These are phyloP conservation scores for Drosophila flavopinicola DNA, from an alignment of 2,888 invertebrate species.

Conservation along the genomic window DNA sequence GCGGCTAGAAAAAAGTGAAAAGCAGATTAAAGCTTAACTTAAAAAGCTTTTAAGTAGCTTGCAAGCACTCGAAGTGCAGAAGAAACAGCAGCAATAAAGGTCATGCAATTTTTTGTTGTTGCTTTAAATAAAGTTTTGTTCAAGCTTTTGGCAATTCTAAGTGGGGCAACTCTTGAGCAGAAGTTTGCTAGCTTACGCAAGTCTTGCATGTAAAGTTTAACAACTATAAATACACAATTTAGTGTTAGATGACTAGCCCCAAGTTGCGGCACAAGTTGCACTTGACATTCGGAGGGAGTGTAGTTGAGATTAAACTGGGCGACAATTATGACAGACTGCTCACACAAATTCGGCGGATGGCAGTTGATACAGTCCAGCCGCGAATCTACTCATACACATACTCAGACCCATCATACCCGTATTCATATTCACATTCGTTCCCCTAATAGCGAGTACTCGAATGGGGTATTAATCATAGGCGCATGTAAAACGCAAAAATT, in stretches of 20 bases:
- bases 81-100: neutral
- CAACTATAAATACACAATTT: conserved; percentile 15
- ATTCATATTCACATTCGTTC: conserved; percentile 13
- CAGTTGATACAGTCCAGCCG: conserved; percentile 3
- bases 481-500: conserved; percentile 59
- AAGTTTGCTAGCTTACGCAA: neutral
- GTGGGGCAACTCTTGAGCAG: too few relatives aligned
- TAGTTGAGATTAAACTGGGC: conserved; percentile 34
- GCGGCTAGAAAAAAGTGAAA: too few relatives aligned
- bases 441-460: conserved; percentile 8
- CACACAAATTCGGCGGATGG: conserved; percentile 42
- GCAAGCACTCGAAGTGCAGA: too few relatives aligned
- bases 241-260: neutral
- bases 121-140: too few relatives aligned
- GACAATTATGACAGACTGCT: conserved; percentile 64
- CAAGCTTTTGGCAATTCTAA: neutral
- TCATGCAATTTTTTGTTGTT: neutral
- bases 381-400: conserved; percentile 8
- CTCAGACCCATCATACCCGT: conserved; percentile 9
- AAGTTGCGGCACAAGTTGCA: conserved; percentile 56
- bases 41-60: neutral
- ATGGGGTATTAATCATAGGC: conserved; percentile 40
- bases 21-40: neutral
- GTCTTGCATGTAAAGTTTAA: neutral
- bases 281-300: conserved; percentile 62